phyloP scores from a whole-genome alignment of 2,888 invertebrate genomes.

The Zygothrica quintamaculata region DNA sequence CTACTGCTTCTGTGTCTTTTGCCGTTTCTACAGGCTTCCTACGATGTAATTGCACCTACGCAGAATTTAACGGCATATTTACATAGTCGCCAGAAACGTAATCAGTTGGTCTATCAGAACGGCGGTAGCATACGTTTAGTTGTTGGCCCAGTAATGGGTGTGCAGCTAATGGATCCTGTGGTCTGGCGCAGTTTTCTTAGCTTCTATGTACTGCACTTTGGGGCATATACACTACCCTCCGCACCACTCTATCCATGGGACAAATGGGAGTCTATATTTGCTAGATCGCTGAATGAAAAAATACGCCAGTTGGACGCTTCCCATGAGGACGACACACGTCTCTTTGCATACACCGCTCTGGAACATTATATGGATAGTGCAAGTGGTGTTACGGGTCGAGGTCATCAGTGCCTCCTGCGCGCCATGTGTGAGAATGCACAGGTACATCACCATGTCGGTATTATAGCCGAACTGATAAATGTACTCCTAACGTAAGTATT shows the following conservation, averaged over 20 bases:
- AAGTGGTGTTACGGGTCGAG: slow-evolving; percentile 48
- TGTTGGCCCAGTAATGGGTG: slow-evolving; percentile 70
- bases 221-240: slow-evolving; percentile 76
- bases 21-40: slow-evolving; percentile 24
- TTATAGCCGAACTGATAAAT: slow-evolving; percentile 71
- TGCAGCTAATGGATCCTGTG: slow-evolving; percentile 74
- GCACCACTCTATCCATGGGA: slow-evolving; percentile 80
- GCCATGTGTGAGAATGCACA: slow-evolving; percentile 83
- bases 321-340: slow-evolving; percentile 76
- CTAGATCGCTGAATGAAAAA: slow-evolving; percentile 63
- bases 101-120: slow-evolving; percentile 55
- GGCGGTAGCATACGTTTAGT: slow-evolving; percentile 57
- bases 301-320: slow-evolving; percentile 51
- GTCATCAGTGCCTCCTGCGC: slow-evolving; percentile 78
- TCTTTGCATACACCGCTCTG: slow-evolving; percentile 75
- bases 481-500: slow-evolving; percentile 56
- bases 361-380: slow-evolving; percentile 75
- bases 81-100: slow-evolving; percentile 57
- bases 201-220: slow-evolving; percentile 73
- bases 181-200: slow-evolving; percentile 77
- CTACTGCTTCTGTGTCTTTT: slow-evolving; percentile 24
- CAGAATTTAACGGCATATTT: slow-evolving; percentile 57
- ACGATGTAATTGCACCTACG: slow-evolving; percentile 33
- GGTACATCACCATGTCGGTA: slow-evolving; percentile 74
- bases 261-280: slow-evolving; percentile 79